A percentile compares a stretch with the other conserved stretches of the same genome.
Evolutionary conservation across 2,113 vertebrate species (phyloP).

Genomic region (Uria lomvia): DNA sequence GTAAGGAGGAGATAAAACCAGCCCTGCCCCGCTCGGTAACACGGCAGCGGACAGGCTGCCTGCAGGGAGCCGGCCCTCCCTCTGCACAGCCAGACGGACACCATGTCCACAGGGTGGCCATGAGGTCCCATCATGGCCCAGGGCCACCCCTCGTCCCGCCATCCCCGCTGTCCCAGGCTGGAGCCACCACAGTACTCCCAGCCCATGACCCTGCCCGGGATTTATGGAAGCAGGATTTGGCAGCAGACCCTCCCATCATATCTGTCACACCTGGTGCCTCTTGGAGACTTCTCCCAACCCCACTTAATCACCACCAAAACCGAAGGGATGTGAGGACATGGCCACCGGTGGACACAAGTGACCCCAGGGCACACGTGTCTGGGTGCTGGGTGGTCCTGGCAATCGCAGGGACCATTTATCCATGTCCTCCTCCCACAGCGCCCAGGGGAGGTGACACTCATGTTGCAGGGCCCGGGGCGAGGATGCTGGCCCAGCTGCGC

Average conservation of each 20-base stretch:
- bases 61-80: background rate
- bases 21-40: background rate
- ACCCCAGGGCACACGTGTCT: fast-evolving
- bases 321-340: fast-evolving
- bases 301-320: background rate
- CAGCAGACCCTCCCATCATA: background rate
- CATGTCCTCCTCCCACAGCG: background rate
- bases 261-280: background rate
- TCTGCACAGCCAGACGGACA: background rate
- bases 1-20: background rate
- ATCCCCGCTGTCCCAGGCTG: background rate
- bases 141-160: background rate
- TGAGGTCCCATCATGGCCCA: too few species aligned
- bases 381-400: background rate
- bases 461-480: background rate
- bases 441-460: background rate
- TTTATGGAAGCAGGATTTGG: background rate
- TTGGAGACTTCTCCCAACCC: background rate
- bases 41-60: background rate
- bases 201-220: background rate
- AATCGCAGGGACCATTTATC: background rate
- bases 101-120: background rate
- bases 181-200: background rate
- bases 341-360: background rate
- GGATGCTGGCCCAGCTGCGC: background rate